Evolutionary conservation across 2,113 vertebrate species (phyloP), one percentile per base, ranked within the genome.

Genomic region (Apeltes quadracus): DNA sequence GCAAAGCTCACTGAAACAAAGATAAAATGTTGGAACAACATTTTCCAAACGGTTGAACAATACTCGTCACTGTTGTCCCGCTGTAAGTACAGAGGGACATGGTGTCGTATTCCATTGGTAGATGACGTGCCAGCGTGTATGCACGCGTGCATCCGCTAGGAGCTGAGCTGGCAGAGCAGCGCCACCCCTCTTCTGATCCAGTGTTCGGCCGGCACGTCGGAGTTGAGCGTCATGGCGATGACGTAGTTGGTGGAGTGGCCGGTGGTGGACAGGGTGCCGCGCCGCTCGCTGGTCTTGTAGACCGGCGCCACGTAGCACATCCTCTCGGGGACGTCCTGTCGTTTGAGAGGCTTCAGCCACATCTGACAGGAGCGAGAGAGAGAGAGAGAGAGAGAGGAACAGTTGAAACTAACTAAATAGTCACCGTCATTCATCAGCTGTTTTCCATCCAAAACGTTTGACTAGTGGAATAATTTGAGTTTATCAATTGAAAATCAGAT

Each of bases 201-300:
- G 91, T 96, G 95, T 27, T 96, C 94, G 0, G 91, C 73, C 0
- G 93, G 85, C 1, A 93, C 75, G 15, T 94, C 87, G 0, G 95
- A 93, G 76, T 93, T 92, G 6, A 98, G 94, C 6, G 89, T 93
- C 94, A 96, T 93, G 36, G 95, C 89, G 1, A 96, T 93, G 48
- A 96, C 95, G 0, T 95, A 97, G 54, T 96, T 98, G 22, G 95
- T 98, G 58, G 95, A 97, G 46, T 97, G 96, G 5, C 95, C 96
- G 0, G 95, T 96, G 29, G 96, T 96, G 56, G 96, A 97, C 50
- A 97, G 78, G 0, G 93, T 93, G 5, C 95, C 96, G 18, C 96
- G 91, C 36, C 96, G 92, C 87, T 98, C 95, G 0, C 95, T 95
- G 10, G 95, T 97, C 86, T 98, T 96, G 78, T 96, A 97, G 68